phyloP scores from a whole-genome alignment of 2,113 vertebrate genomes.

The Nematolebias whitei region DNA sequence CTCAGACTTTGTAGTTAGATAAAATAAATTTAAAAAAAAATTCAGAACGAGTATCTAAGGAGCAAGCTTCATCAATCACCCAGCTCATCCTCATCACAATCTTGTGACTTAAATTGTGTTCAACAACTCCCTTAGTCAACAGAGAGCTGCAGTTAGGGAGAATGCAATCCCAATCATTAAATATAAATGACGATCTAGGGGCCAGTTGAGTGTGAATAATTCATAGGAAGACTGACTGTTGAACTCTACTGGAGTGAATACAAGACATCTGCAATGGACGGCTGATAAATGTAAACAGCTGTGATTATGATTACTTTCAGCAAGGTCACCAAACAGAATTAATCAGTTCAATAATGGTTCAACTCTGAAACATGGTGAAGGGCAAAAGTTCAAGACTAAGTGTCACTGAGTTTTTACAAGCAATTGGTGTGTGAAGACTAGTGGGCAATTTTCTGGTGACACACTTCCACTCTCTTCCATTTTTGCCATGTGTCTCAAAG shows the following conservation, averaged over 20 bases:
- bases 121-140: slow-evolving; percentile 59
- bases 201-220: slow-evolving; percentile 73
- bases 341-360: slow-evolving; percentile 1
- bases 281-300: slow-evolving; percentile 47
- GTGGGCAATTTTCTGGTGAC: slow-evolving; percentile 16
- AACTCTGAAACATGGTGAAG: fast-evolving
- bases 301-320: slow-evolving; percentile 54
- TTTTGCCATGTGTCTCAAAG: slow-evolving; percentile 26
- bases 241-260: slow-evolving; percentile 46
- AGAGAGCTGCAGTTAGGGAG: slow-evolving; percentile 56
- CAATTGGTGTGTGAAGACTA: slow-evolving; percentile 4
- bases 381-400: too few relatives aligned
- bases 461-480: slow-evolving; percentile 25
- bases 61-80: slow-evolving; percentile 18
- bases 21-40: not conserved
- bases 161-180: slow-evolving; percentile 63
- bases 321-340: slow-evolving; percentile 5
- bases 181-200: slow-evolving; percentile 74
- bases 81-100: slow-evolving; percentile 36
- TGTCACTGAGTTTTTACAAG: not conserved
- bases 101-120: slow-evolving; percentile 41
- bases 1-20: slow-evolving; percentile 23
- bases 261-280: slow-evolving; percentile 53
- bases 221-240: slow-evolving; percentile 55
- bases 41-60: not conserved